Conservation (phyloP, 2,113 vertebrate genomes). For the Zeus faber region DNA sequence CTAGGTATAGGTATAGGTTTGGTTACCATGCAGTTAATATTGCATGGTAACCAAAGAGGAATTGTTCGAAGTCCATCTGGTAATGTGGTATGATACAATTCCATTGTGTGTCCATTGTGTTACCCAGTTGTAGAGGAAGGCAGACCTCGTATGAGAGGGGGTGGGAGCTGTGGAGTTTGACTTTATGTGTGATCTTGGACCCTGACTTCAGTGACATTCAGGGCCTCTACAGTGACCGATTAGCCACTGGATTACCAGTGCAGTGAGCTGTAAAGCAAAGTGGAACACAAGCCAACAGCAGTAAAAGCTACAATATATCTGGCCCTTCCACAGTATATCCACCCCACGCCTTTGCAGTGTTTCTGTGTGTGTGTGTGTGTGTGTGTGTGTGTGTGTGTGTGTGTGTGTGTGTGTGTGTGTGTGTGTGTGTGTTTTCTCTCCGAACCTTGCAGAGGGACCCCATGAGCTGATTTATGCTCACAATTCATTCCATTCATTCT, state of each 20-base stretch:
- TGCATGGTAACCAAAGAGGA: too few species aligned
- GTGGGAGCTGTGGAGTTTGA: too few species aligned
- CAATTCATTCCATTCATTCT: constrained; percentile 47
- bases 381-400: constrained; percentile 5
- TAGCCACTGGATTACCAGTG: constrained; percentile 22
- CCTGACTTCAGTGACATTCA: too few species aligned
- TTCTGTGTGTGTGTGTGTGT: constrained; percentile 3
- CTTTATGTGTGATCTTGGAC: too few species aligned
- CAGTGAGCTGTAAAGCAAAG: constrained; percentile 36
- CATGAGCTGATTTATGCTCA: constrained; percentile 49
- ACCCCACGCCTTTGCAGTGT: constrained; percentile 14
- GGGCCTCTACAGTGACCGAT: too few species aligned
- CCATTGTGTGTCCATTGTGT: too few species aligned
- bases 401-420: constrained; percentile 3
- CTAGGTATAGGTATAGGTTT: too few species aligned
- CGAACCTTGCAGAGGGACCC: constrained; percentile 33
- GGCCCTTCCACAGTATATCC: constrained; percentile 36
- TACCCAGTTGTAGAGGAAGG: too few species aligned
- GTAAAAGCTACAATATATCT: constrained; percentile 65
- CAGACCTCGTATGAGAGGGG: too few species aligned
- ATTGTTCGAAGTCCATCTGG: too few species aligned
- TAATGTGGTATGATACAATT: too few species aligned
- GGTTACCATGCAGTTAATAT: too few species aligned
- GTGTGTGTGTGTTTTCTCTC: constrained; percentile 13
- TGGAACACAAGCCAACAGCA: constrained; percentile 59